These are phyloP conservation scores for Matsumyia berberina DNA, from an alignment of 2,888 invertebrate genomes.

Conservation along the genomic window DNA sequence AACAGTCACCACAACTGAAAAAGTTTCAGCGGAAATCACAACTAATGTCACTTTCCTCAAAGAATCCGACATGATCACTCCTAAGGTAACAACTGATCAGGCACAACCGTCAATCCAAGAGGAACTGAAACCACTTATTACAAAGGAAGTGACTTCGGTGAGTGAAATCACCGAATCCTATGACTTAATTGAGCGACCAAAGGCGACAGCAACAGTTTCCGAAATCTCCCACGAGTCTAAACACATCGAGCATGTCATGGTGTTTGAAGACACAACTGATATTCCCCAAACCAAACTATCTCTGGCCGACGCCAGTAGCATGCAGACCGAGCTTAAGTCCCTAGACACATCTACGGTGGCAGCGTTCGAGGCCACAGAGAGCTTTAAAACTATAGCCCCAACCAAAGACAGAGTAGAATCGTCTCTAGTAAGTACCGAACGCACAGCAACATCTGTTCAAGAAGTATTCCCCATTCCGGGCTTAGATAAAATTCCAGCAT, in stretches of 20 bases:
- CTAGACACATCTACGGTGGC: conserved; percentile 77
- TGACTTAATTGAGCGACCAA: conserved; percentile 76
- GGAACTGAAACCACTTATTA: conserved; percentile 77
- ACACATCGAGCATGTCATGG: conserved; percentile 76
- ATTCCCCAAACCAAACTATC: conserved; percentile 44
- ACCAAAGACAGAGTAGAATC: conserved; percentile 43
- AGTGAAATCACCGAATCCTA: conserved; percentile 79
- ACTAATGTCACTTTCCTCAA: conserved; percentile 47
- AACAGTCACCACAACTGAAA: conserved; percentile 50
- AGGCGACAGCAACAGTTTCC: conserved; percentile 76
- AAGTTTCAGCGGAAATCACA: conserved; percentile 49
- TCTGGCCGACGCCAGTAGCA: conserved; percentile 29
- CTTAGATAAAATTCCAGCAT: conserved; percentile 66
- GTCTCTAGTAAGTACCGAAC: conserved; percentile 72
- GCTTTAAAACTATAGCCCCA: conserved; percentile 78
- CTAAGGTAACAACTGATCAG: conserved; percentile 55
- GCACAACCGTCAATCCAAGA: conserved; percentile 65
- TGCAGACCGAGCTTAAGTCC: conserved; percentile 69
- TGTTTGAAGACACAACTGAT: conserved; percentile 78
- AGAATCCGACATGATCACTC: conserved; percentile 40
- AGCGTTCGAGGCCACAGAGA: conserved; percentile 79
- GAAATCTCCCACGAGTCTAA: conserved; percentile 77
- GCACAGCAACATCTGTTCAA: conserved; percentile 79
- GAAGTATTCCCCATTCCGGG: conserved; percentile 78
- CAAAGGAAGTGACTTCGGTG: conserved; percentile 79